A percentile compares a stretch with the other conserved stretches of the same genome.
phyloP scores from a whole-genome alignment of 2,113 vertebrate species.

The Oriolus oriolus region DNA sequence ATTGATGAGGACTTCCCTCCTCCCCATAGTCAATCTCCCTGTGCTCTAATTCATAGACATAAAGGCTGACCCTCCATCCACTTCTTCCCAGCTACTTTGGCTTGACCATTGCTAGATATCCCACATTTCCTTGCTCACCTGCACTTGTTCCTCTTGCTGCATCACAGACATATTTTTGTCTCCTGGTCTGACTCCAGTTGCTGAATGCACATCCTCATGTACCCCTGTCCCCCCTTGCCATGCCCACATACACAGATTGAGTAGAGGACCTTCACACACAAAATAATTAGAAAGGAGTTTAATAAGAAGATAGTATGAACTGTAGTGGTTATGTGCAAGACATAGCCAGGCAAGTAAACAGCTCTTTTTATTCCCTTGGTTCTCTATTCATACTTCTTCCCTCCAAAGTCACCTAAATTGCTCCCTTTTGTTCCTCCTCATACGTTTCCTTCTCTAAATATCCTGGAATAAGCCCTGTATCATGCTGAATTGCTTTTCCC shows the following conservation, averaged over 20 bases:
- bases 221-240: too few relatives aligned
- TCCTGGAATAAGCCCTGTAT: background rate
- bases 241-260: accelerated
- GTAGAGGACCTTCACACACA: background rate
- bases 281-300: background rate
- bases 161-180: background rate
- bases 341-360: background rate
- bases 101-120: background rate
- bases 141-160: background rate
- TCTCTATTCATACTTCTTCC: background rate
- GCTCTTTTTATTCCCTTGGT: background rate
- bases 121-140: background rate
- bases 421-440: background rate
- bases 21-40: accelerated
- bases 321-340: accelerated
- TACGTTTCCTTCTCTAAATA: background rate
- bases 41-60: background rate
- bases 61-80: background rate
- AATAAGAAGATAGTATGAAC: background rate
- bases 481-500: background rate
- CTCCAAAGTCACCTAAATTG: background rate
- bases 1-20: background rate
- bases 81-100: background rate
- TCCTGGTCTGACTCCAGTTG: background rate
- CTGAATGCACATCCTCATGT: background rate